Evolutionary conservation across 2,888 invertebrate genomes (phyloP).

Genomic region (Dimorphilus gyrociliatus): DNA sequence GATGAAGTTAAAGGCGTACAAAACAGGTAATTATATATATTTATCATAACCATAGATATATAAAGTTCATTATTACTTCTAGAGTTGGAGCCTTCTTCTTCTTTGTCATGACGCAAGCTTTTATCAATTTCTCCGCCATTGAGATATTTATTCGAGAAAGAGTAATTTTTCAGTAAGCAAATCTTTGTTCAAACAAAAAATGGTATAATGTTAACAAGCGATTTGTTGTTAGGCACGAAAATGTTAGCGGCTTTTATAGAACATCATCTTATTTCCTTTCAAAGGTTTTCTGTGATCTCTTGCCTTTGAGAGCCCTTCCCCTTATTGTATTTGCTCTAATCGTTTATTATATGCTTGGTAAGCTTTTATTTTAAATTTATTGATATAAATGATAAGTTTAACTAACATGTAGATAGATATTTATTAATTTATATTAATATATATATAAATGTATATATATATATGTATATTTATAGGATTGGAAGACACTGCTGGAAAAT

Average conservation of each 20-base stretch:
- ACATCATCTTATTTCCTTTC: constrained; percentile 33
- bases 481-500: constrained; percentile 14
- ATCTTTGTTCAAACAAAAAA: too few relatives aligned
- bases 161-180: constrained; percentile 34
- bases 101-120: constrained; percentile 35
- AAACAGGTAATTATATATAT: too few relatives aligned
- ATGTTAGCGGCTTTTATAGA: constrained; percentile 34
- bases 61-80: too few relatives aligned
- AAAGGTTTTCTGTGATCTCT: constrained; percentile 32
- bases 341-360: constrained; percentile 36
- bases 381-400: too few relatives aligned
- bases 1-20: too few relatives aligned
- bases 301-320: constrained; percentile 29
- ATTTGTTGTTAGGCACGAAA: constrained; percentile 28
- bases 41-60: too few relatives aligned
- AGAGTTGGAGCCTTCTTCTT: constrained; percentile 38
- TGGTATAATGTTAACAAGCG: too few relatives aligned
- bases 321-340: constrained; percentile 22
- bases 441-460: too few relatives aligned
- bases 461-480: constrained; percentile 12
- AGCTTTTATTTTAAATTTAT: too few relatives aligned
- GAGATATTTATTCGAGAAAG: constrained; percentile 37
- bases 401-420: too few relatives aligned
- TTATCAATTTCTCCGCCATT: constrained; percentile 34
- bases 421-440: too few relatives aligned